Evolutionary conservation across 92 coral and sea anemone genomes (phyloP), one percentile per base, ranked within the genome.

Genomic region (Porites evermanni): DNA sequence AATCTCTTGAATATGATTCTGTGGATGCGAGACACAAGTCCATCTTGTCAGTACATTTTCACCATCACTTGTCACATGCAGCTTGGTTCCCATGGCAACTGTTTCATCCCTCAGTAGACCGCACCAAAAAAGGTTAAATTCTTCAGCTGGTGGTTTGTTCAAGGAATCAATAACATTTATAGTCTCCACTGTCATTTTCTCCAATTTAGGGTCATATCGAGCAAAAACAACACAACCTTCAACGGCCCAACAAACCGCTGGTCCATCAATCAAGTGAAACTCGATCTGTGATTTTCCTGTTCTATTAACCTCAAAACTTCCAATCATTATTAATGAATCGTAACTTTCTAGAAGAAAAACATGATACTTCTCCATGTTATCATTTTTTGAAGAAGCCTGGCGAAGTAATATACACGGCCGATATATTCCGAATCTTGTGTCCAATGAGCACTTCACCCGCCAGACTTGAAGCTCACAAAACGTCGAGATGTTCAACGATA

Each of bases 321-420:
- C 87, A 6, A 50, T 72, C 59, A 73, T 12, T 18, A 63, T 19
- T 12, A 83, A 8, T 14, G 87, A 73, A 83, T 83, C 72, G 16
- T 72, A 61, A 64, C 53, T 29, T 47, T 83, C 74, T 52, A 83
- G 12, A 14, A 73, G 52, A 8, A 83, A 13, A 47, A 83, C 66
- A 74, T 74, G 70, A 19, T 61, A 64, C 24, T 72, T 53, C 24
- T 20, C 71, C 60, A 63, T 4, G 29, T 10, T 64, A 21, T 51
- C 53, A 12, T 4, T 10, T 29, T 79, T 88, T 59, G 1, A 26
- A 19, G 52, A 60, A 60, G 32, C 23, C 38, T 92, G 91, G 67
- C 89, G 86, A 20, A 91, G 79, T 63, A 94, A 47, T 74, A 94
- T 64, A 77, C 90, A 94, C 14, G 94, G 90, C 60, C 81, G 87